Percentiles rank a stretch among this genome's conserved stretches.
phyloP scores from a whole-genome alignment of 2,113 vertebrate species.

The Egretta garzetta region DNA sequence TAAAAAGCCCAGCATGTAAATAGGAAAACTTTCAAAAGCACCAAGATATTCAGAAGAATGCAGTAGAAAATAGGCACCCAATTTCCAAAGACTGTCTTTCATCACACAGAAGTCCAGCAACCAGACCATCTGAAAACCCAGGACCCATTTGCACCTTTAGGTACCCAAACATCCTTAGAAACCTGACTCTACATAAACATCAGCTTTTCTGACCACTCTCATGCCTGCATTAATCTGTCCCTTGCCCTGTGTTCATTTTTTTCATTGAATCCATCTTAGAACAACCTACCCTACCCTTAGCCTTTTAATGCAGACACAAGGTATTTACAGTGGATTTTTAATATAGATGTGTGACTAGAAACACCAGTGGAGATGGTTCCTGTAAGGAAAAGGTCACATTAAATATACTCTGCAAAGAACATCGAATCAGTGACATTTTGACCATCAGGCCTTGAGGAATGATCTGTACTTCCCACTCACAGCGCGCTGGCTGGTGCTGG shows the following conservation, averaged over 20 bases:
- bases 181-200: background rate
- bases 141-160: background rate
- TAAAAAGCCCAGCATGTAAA: background rate
- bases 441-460: constrained; percentile 36
- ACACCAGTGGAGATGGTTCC: background rate
- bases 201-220: background rate
- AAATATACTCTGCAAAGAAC: background rate
- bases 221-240: background rate
- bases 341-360: background rate
- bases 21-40: background rate
- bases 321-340: background rate
- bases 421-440: constrained; percentile 50
- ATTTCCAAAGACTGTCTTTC: background rate
- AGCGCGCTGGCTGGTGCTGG: background rate
- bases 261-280: background rate
- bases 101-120: background rate
- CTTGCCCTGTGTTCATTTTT: background rate
- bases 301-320: background rate
- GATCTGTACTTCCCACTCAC: background rate
- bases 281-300: background rate
- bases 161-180: background rate
- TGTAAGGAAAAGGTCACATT: constrained; percentile 3
- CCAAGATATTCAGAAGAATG: background rate
- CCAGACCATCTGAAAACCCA: background rate
- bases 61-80: background rate